Evolutionary conservation across 2,797 vertebrate species (phyloP), one percentile per base, ranked within the genome.

Genomic region (Ciconia nigra): DNA sequence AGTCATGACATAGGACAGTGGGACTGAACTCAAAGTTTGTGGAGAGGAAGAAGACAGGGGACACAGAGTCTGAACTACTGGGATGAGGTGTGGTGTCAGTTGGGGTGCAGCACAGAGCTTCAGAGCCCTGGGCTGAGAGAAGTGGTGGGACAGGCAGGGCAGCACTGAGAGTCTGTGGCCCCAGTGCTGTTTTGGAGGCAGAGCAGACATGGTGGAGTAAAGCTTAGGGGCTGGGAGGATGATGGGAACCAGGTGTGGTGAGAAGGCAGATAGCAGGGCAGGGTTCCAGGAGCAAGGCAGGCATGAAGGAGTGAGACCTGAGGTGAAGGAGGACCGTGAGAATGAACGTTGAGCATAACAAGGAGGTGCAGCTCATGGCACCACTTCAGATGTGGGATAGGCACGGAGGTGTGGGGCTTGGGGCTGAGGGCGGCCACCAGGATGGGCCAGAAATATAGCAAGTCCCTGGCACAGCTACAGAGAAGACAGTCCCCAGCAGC

Each of bases 261-360:
- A 94, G 59, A 93, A 83, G 52, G 15, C n/a, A 93, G 74, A 8
- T 70, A 83, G 61, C 67, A 74, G 39, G 92, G 86, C 93, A 94
- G 66, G 8, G 57, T 77, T 89, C 74, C 95, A 92, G 41, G 54
- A 13, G 13, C 52, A 83, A 85, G 54, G 63, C 51, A 91, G 20
- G 71, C 63, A 63, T 0, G 4, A 76, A 84, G 86, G 59, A 84
- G 42, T 1, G 24, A 74, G 87, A 92, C 92, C 63, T 20, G 52
- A 25, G 78, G 91, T 87, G 8, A 83, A 89, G 90, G 90, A 94
- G 95, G 89, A 89, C 71, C 87, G 71, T 26, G 78, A 93, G 84
- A 95, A 95, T 6, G 25, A 94, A 81, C 19, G 49, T 33, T 29
- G 47, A 77, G 71, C 47, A 39, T 65, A 91, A 93, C 39, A 44